Base-by-base conservation (phyloP, 1,140 invertebrate genomes). In the Liolophura sinensis region DNA sequence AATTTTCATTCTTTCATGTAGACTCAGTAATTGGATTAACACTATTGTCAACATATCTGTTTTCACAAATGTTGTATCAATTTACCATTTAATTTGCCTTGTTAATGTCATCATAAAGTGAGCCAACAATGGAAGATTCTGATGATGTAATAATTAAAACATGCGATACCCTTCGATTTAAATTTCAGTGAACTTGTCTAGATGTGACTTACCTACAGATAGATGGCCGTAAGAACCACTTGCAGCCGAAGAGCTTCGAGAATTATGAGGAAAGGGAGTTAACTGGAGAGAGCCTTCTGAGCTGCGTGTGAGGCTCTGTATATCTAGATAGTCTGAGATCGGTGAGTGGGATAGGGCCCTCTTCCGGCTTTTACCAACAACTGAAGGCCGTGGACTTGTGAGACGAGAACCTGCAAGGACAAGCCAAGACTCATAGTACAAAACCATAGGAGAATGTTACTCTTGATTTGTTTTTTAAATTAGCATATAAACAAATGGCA, bases 191-290 rank as follows among this genome's bases (percentile, higher is more conserved):
- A 18, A 40, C 7, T 25, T 15, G 3, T 20, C n/a, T n/a, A n/a
- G n/a, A n/a, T n/a, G n/a, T n/a, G 48, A 75, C 79, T 78, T 84
- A 92, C 92, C 93, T 71, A 94, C 94, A 62, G 95, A 96, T 66
- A 98, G 88, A 85, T 98, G 95, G 18, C 95, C 95, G 86, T 97
- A 97, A 61, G 94, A 97, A 12, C 95, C 95, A 80, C 93, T 96
- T 20, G 92, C 91, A 0, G 90, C 89, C 62, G 91, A 93, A 49
- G 92, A 93, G 62, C 91, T 91, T 54, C 93, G 86, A 0, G 94
- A 96, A 49, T 77, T 75, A 15, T 70, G 69, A 60, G 71, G 71
- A 73, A 95, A 92, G 48, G 96, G 91, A 18, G 93, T 93, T 24
- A 92, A 68, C 57, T 82, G 92, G 60, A 98, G 84, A 31, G 95